phyloP scores from a whole-genome alignment of 1,140 invertebrate genomes.

The Whitmania pigra region DNA sequence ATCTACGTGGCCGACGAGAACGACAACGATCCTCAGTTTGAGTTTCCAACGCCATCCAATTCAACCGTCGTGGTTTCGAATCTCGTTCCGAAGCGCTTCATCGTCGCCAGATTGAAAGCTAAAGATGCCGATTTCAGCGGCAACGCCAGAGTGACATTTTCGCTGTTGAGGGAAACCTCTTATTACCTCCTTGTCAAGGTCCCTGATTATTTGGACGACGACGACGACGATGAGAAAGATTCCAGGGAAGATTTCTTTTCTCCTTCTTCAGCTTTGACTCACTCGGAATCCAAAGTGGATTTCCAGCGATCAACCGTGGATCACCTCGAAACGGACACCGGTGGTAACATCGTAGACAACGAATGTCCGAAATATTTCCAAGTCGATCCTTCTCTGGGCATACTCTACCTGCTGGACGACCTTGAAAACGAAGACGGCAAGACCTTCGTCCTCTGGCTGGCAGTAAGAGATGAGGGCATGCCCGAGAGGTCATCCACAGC shows the following conservation, averaged over 20 bases:
- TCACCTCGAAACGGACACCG: neutral
- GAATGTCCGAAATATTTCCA: slow-evolving; percentile 7
- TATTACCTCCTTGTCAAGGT: neutral
- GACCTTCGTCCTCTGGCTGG: slow-evolving; percentile 15
- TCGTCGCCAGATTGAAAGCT: slow-evolving; percentile 20
- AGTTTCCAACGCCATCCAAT: slow-evolving; percentile 20
- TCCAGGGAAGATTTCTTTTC: neutral
- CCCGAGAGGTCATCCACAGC: slow-evolving; percentile 13
- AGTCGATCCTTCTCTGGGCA: slow-evolving; percentile 15
- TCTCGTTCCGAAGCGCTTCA: slow-evolving; percentile 15
- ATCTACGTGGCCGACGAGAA: slow-evolving; percentile 23
- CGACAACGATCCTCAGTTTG: slow-evolving; percentile 23
- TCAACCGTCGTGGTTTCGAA: slow-evolving; percentile 17
- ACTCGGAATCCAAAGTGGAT: neutral
- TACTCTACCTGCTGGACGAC: slow-evolving; percentile 13
- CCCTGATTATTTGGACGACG: neutral
- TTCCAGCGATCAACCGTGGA: neutral
- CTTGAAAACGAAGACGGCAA: slow-evolving; percentile 11
- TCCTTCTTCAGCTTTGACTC: neutral
- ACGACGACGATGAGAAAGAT: neutral
- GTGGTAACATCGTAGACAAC: slow-evolving; percentile 8
- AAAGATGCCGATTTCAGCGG: slow-evolving; percentile 23
- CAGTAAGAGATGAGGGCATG: slow-evolving; percentile 17
- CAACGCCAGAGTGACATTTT: slow-evolving; percentile 23
- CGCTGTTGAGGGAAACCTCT: slow-evolving; percentile 12